Percentiles rank a stretch among this genome's conserved stretches.
Evolutionary conservation across 2,888 invertebrate species (phyloP).

Genomic region (Koerneria pararmatus): DNA sequence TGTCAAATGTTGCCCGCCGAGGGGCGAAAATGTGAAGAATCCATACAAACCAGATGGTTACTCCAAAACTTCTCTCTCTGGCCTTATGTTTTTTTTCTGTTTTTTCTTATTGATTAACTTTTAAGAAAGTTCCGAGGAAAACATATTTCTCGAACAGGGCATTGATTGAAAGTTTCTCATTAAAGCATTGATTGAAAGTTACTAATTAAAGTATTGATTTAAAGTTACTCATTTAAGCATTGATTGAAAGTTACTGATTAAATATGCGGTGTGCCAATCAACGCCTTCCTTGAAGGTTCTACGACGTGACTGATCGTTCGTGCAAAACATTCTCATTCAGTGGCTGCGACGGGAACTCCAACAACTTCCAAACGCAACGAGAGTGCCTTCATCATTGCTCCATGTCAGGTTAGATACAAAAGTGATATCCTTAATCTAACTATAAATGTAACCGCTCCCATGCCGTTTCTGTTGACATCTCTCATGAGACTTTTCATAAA

Average conservation of each 20-base stretch:
- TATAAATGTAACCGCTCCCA: background rate
- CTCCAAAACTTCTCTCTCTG: no score
- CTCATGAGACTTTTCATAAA: background rate
- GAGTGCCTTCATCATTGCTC: conserved; percentile 44
- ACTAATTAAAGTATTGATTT: conserved; percentile 65
- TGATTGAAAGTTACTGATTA: conserved; percentile 74
- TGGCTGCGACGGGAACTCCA: conserved; percentile 51
- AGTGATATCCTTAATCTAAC: no score
- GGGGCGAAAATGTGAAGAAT: no score
- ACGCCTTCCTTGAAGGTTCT: conserved; percentile 25
- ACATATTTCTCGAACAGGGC: no score
- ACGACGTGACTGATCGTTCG: conserved; percentile 31
- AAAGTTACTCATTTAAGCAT: conserved; percentile 59
- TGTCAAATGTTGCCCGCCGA: no score
- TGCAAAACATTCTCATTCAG: conserved; percentile 44
- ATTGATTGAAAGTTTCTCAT: conserved; percentile 60
- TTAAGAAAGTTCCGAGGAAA: no score
- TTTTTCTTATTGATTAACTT: no score
- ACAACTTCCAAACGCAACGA: conserved; percentile 42
- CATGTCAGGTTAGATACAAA: conserved; percentile 28
- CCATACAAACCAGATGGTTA: no score
- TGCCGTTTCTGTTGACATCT: background rate
- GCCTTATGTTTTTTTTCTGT: no score
- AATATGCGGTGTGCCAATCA: background rate
- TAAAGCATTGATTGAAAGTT: conserved; percentile 64